Evolutionary conservation across 2,113 vertebrate species (phyloP), one percentile per base, ranked within the genome.

Genomic region (Tupaia chinensis): DNA sequence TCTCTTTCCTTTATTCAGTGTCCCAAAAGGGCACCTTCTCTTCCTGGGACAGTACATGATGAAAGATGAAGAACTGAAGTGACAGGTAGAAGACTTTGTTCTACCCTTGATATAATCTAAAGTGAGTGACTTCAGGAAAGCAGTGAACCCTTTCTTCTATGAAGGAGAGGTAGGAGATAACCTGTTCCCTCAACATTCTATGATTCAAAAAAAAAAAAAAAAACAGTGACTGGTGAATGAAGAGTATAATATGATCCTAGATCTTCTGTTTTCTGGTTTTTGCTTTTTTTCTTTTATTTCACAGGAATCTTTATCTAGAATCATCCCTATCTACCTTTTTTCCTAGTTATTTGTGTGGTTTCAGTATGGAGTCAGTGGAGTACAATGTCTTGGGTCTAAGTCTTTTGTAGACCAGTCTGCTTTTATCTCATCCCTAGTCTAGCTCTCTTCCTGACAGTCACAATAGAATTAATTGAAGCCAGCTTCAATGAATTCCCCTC

Each of bases 21-120:
- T 97, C 80, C 70, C 14, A 54, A 89, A 96, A 86, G 79, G 44
- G 81, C 34, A 11, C 44, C 61, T 44, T 60, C n/a, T 93, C 22
- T 91, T 93, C 12, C 66, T 69, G 34, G 56, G 25, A 25, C 58
- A 80, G 88, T 63, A 91, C 7, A 13, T 23, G 87, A 32, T 25
- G 22, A 78, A 89, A 89, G 53, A 65, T 56, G 58, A 79, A 83
- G 58, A 80, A 60, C 15, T 29, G 58, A 66, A 88, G 17, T 54
- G 19, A 82, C 1, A 19, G 19, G 17, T 20, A 68, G 17, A 29
- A 93, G 23, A 54, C 56, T 5, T 34, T 3, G 2, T 56, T 72
- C 53, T 63, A 11, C 17, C 22, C 56, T 80, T 58, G n/a, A 3
- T 77, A 9, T n/a, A 44, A 91, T 29, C 9, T 32, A 83, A n/a